These are phyloP conservation scores for Stramonita haemastoma DNA, from an alignment of 2,888 invertebrate genomes.

Conservation along the genomic window DNA sequence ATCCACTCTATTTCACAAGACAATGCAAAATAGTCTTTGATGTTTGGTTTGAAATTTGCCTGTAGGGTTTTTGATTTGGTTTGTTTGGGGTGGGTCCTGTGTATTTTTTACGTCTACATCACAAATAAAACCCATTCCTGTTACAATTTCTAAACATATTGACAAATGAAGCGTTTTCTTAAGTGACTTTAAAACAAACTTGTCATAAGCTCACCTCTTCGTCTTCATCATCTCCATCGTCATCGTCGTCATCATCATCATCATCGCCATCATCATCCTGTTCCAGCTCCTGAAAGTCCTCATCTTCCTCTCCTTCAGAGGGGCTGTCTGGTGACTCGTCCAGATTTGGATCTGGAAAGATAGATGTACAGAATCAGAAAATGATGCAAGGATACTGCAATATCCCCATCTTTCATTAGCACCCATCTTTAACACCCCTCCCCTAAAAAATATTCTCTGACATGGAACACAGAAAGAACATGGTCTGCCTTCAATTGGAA, in stretches of 20 bases:
- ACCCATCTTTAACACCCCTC: neutral
- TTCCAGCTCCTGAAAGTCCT: constrained; percentile 78
- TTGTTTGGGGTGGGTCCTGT: no score
- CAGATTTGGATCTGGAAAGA: constrained; percentile 69
- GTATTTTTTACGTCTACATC: neutral
- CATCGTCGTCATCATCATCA: constrained; percentile 73
- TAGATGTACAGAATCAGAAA: neutral
- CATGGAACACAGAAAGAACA: neutral
- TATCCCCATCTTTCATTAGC: no score
- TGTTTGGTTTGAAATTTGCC: no score
- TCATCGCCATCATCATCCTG: constrained; percentile 76
- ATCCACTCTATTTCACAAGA: no score
- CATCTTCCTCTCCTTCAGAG: constrained; percentile 77
- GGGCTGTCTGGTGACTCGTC: constrained; percentile 83
- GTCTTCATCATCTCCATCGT: constrained; percentile 72
- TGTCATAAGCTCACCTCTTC: neutral
- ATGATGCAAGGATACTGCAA: neutral
- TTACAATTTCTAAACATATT: neutral
- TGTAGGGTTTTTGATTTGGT: no score
- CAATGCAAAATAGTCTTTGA: no score
- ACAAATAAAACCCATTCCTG: neutral
- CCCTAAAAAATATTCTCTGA: neutral
- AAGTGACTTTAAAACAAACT: no score
- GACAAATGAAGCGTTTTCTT: neutral
- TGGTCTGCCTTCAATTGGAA: neutral